phyloP scores from a whole-genome alignment of 1,140 invertebrate genomes.

The Mizuhopecten yessoensis region DNA sequence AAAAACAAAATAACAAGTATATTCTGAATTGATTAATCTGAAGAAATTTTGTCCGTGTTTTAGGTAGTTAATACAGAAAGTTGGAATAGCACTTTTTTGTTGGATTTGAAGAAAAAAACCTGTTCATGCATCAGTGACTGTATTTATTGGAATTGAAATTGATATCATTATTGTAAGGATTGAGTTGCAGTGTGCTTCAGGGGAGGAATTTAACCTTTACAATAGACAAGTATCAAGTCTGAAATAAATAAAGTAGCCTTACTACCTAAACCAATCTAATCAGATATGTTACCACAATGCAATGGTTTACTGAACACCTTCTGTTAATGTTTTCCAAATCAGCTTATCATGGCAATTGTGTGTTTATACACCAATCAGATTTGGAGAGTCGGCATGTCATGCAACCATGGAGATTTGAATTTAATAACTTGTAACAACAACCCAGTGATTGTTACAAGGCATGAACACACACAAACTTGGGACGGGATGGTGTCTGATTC shows the following conservation, averaged over 20 bases:
- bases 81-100: too few species aligned
- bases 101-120: not conserved
- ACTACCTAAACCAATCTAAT: not conserved
- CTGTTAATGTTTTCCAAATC: not conserved
- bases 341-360: not conserved
- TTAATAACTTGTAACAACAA: constrained; percentile 27
- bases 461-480: not conserved
- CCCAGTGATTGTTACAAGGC: not conserved
- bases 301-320: not conserved
- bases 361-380: not conserved
- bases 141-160: not conserved
- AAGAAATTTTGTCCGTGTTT: too few species aligned
- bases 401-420: constrained; percentile 32
- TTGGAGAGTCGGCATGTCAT: not conserved
- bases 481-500: constrained; percentile 11
- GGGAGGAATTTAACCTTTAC: not conserved
- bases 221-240: not conserved
- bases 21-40: too few species aligned
- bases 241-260: not conserved
- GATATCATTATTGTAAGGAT: not conserved
- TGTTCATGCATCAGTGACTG: not conserved
- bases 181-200: not conserved
- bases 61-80: too few species aligned
- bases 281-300: not conserved
- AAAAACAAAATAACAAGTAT: too few species aligned